These are phyloP conservation scores for Gryllus longicercus DNA, from an alignment of 2,888 invertebrate genomes.

Conservation along the genomic window DNA sequence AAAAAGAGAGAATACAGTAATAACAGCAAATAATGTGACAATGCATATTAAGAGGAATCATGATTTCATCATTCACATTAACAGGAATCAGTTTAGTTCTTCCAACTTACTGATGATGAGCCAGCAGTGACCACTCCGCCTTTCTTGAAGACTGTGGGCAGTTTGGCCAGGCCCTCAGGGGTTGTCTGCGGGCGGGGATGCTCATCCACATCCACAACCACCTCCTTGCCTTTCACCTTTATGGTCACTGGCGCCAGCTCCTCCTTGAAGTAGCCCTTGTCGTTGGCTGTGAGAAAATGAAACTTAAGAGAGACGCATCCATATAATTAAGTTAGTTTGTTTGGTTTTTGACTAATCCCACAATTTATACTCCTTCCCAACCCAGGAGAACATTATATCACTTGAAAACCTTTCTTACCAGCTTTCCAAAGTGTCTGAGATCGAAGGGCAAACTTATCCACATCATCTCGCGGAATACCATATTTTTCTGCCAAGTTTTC, in stretches of 20 bases:
- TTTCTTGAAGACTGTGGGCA: constrained; percentile 89
- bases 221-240: constrained; percentile 77
- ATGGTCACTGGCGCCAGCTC: constrained; percentile 85
- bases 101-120: constrained; percentile 75
- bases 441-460: constrained; percentile 77
- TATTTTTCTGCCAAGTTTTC: constrained; percentile 88
- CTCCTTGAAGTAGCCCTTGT: constrained; percentile 82
- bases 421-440: constrained; percentile 87
- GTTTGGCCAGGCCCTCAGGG: constrained; percentile 75
- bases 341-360: background rate
- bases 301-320: background rate
- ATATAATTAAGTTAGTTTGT: background rate
- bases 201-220: constrained; percentile 81
- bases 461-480: constrained; percentile 73
- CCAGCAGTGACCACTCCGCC: constrained; percentile 93
- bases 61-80: background rate
- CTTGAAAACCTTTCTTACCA: constrained; percentile 52
- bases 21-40: background rate
- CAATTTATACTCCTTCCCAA: constrained; percentile 21
- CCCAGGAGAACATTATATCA: background rate
- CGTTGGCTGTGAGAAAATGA: constrained; percentile 63
- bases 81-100: background rate
- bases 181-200: constrained; percentile 90
- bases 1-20: background rate
- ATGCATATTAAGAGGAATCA: background rate